phyloP scores from a whole-genome alignment of 2,888 invertebrate genomes.

The Cheilosia vernalis region DNA sequence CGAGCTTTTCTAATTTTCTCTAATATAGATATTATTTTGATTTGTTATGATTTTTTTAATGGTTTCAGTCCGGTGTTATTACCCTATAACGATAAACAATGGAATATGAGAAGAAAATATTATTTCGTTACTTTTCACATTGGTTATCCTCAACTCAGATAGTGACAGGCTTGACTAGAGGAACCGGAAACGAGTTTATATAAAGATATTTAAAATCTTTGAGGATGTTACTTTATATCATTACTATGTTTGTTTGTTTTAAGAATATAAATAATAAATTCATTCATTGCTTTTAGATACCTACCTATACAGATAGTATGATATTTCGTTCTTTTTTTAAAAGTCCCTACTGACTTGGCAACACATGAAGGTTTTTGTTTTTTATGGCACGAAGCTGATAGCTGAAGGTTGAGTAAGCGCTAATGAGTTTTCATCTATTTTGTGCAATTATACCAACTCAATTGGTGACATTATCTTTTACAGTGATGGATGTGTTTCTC shows the following conservation, averaged over 20 bases:
- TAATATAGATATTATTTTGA: no score
- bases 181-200: slow-evolving; percentile 15
- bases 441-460: slow-evolving; percentile 16
- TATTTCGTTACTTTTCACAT: no score
- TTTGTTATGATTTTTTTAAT: no score
- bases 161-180: neutral
- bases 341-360: slow-evolving; percentile 11
- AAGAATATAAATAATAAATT: slow-evolving; percentile 14
- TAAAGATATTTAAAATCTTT: neutral
- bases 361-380: slow-evolving; percentile 38
- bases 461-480: slow-evolving; percentile 32
- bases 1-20: slow-evolving; percentile 5
- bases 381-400: slow-evolving; percentile 43
- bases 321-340: slow-evolving; percentile 12
- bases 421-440: slow-evolving; percentile 36
- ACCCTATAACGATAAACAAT: neutral
- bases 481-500: slow-evolving; percentile 36
- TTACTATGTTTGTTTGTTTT: no score
- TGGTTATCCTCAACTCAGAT: no score
- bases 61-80: no score
- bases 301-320: neutral
- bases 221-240: no score
- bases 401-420: slow-evolving; percentile 36
- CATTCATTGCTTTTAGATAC: slow-evolving; percentile 2
- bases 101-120: neutral